phyloP scores from a whole-genome alignment of 2,113 vertebrate genomes.

The Chlamydotis undulata region DNA sequence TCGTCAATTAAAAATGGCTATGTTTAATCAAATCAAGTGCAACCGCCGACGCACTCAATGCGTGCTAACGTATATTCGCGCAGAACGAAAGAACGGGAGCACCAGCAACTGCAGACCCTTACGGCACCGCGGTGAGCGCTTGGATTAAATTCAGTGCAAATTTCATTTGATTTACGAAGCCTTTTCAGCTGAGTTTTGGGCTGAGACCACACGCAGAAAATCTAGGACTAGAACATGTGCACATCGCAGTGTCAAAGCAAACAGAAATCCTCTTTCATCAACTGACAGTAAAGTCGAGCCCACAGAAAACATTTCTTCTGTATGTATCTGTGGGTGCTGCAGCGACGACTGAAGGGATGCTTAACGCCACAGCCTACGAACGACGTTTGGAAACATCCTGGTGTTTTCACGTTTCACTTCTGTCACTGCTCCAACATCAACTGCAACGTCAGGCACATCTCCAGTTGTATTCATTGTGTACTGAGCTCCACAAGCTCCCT shows the following conservation, averaged over 20 bases:
- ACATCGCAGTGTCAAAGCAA: accelerated
- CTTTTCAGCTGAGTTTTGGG: neutral
- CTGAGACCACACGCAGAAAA: neutral
- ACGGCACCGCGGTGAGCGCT: accelerated
- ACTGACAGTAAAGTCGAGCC: neutral
- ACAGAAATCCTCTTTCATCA: neutral
- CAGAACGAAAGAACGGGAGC: accelerated
- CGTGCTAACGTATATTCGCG: accelerated
- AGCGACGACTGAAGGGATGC: neutral
- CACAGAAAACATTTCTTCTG: accelerated
- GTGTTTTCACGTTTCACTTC: neutral
- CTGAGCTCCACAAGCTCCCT: neutral
- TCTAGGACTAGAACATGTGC: accelerated
- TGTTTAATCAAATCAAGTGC: neutral
- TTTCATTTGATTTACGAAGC: neutral
- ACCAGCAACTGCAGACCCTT: neutral
- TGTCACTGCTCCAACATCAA: neutral
- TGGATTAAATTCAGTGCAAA: neutral
- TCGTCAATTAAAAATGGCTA: neutral
- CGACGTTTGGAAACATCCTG: neutral
- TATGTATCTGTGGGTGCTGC: neutral
- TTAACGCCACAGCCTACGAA: neutral
- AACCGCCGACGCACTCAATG: neutral
- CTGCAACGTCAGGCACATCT: neutral
- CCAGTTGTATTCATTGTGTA: neutral